Evolutionary conservation across 1,140 invertebrate species (phyloP).

Genomic region (Neelides sp.): DNA sequence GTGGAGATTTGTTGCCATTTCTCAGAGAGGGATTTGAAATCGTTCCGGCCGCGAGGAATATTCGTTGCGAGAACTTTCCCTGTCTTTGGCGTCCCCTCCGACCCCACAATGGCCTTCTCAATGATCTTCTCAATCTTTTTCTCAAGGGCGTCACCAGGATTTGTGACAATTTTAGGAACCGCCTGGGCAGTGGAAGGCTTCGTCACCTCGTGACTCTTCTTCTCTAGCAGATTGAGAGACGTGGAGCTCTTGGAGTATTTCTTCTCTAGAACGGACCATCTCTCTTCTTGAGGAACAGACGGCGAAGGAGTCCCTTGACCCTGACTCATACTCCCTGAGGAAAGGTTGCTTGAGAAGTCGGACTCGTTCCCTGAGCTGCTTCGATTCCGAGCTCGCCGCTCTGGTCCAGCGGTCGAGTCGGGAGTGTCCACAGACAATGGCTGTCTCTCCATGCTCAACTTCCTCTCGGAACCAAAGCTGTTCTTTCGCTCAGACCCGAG

Average conservation of each 20-base stretch:
- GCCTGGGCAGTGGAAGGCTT: background rate
- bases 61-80: constrained; percentile 1
- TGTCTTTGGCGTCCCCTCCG: constrained; percentile 4
- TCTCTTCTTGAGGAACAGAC: constrained; percentile 15
- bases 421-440: constrained; percentile 4
- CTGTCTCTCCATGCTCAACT: constrained; percentile 8
- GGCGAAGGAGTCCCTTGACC: background rate
- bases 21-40: constrained; percentile 37
- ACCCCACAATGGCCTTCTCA: constrained; percentile 13
- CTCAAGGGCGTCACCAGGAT: constrained; percentile 24
- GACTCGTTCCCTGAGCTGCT: constrained; percentile 30
- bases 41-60: constrained; percentile 32
- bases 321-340: constrained; percentile 15
- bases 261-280: constrained; percentile 31
- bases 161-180: constrained; percentile 3
- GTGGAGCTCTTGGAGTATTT: constrained; percentile 32
- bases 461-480: background rate
- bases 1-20: constrained; percentile 36
- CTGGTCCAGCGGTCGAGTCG: constrained; percentile 7
- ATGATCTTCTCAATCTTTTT: constrained; percentile 31
- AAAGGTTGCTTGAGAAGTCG: constrained; percentile 26
- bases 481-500: constrained; percentile 4
- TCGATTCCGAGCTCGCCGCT: constrained; percentile 21
- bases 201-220: constrained; percentile 3
- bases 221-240: constrained; percentile 23